Evolutionary conservation across 1,140 invertebrate species (phyloP).

Genomic region (Neuroterus valhalla): DNA sequence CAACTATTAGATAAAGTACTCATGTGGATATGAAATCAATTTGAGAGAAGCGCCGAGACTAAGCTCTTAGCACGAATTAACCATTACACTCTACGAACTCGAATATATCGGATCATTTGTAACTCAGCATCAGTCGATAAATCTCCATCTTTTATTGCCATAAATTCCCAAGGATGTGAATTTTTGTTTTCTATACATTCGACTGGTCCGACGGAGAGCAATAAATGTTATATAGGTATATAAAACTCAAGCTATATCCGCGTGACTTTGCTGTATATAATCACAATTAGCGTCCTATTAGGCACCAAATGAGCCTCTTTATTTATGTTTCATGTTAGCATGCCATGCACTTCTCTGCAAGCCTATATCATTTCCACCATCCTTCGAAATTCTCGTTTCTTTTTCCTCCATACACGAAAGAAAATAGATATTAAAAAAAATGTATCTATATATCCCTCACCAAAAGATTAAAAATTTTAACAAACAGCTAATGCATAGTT

Average conservation of each 20-base stretch:
- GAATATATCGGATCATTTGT: slow-evolving; percentile 55
- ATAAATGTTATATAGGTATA: slow-evolving; percentile 60
- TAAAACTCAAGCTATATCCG: slow-evolving; percentile 33
- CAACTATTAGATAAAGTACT: too few relatives aligned
- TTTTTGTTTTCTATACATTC: slow-evolving; percentile 45
- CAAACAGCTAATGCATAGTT: too few relatives aligned
- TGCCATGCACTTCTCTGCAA: slow-evolving; percentile 45
- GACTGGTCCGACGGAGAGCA: slow-evolving; percentile 49
- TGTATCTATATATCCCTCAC: too few relatives aligned
- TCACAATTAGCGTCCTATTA: slow-evolving; percentile 59
- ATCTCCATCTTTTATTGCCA: slow-evolving; percentile 59
- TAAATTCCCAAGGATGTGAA: slow-evolving; percentile 54
- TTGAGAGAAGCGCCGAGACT: too few relatives aligned
- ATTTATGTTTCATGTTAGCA: slow-evolving; percentile 52
- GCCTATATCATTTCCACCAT: slow-evolving; percentile 54
- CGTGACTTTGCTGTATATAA: slow-evolving; percentile 52
- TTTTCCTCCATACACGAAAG: not conserved
- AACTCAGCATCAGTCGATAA: slow-evolving; percentile 53
- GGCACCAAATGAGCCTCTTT: slow-evolving; percentile 44
- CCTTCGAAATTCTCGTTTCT: not conserved
- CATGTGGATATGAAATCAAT: too few relatives aligned
- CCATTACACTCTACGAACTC: slow-evolving; percentile 35
- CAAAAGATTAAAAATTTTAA: too few relatives aligned
- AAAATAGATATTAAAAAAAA: too few relatives aligned
- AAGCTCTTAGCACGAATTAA: slow-evolving; percentile 49